Base-by-base conservation (phyloP, 2,797 vertebrate genomes). In the Euthynnus affinis region DNA sequence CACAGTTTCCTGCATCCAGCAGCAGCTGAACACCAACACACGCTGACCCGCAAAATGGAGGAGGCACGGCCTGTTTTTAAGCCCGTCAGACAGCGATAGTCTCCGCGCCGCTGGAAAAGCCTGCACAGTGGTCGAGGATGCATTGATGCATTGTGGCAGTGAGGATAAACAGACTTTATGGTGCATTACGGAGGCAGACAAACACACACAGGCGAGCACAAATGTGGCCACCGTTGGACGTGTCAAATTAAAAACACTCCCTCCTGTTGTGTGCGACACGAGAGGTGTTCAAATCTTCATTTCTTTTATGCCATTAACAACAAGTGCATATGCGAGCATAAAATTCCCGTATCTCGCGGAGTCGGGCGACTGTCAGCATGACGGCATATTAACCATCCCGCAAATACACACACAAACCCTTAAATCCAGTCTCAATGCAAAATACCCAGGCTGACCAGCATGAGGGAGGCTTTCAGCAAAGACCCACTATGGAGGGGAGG, bases 151-250 rank as follows among this genome's bases (percentile, higher is more conserved):
- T 85, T 80, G 83, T 85, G 78, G 81, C 88, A 75, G 90, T 37
- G 77, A 91, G 89, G 83, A 90, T 93, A 93, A 93, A 93, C 90
- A 83, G 89, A 93, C 88, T 92, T 94, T 91, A 94, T 91, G 91
- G 91, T 86, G 92, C 91, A 91, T 91, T 88, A 90, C 85, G 70
- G 81, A 88, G 53, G 70, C 87, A 87, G 78, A 76, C 69, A 84
- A 86, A 85, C 86, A 89, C 86, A 89, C 71, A 74, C 56, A 53
- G 49, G 46, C 58, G 0, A 66, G 40, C 80, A 53, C 80, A 85
- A 86, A 85, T 74, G 65, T 32, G 51, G 74, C 59, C 40, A 74
- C 78, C 74, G 74, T 79, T 61, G 67, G 86, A 88, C 58, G 73
- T 73, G 89, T 89, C 91, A 89, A 92, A 93, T 92, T 92, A 87